Evolutionary conservation across 2,888 invertebrate genomes (phyloP), one percentile per base, ranked within the genome.

Genomic region (Dendrolimus houi): DNA sequence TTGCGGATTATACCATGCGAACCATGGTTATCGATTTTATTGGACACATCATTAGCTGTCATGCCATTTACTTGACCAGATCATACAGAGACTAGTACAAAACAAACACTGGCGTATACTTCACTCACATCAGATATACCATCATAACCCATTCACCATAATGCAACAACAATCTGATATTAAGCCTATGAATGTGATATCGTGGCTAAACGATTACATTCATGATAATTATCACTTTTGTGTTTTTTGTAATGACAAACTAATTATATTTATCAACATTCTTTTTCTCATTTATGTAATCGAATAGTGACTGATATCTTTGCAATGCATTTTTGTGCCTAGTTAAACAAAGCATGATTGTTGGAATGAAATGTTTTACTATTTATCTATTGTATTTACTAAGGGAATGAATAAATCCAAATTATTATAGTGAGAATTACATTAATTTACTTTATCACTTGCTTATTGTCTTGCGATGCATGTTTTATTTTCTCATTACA

Each of bases 111-210:
- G 83, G 82, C 83, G 85, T 85, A 83, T 85, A 86, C 88, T 87
- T 87, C 87, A 89, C 87, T 83, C 78, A 90, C 88, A 87, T 88
- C 76, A 78, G 73, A 83, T 78, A 83, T 78, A 83, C 81, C 85
- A 29, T 29, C 29, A 83, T 84, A 65, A 77, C 78, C 75, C 81
- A 85, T 84, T 86, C 81, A 85, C 92, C 85, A 85, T 88, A 78
- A 83, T 87, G 87, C 75, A 68, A 70, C 69, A 71, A 80, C 74
- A 81, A 74, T 70, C 69, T 74, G 40, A 63, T 79, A 76, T 75
- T 77, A 82, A 76, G 82, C 85, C 80, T 87, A 81, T 84, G 81
- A 86, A 83, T 84, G 84, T 84, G 85, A 81, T 85, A 81, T 71
- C 64, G 62, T 64, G 75, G 72, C 81, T 83, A 78, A 69, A 71